These are phyloP conservation scores for Pantelozetes paolii DNA, from an alignment of 2,888 invertebrate genomes.

Conservation along the genomic window DNA sequence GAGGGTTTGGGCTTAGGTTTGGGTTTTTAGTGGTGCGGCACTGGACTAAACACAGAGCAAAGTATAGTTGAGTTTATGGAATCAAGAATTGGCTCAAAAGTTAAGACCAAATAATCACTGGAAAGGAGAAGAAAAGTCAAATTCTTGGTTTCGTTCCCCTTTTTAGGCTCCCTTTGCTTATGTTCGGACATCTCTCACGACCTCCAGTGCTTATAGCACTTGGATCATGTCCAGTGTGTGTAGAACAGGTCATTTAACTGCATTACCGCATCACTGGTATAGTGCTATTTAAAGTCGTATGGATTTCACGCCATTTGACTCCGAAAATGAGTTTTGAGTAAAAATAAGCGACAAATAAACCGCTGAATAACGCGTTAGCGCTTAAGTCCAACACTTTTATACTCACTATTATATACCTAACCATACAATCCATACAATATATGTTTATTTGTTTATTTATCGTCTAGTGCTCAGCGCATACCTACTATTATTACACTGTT, in stretches of 20 bases:
- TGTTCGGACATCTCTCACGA: conserved; percentile 23
- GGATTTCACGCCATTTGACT: conserved; percentile 27
- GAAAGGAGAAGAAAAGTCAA: not conserved
- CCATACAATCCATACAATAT: not conserved
- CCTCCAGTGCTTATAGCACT: not conserved
- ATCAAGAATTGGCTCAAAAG: not conserved
- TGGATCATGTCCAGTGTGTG: not conserved
- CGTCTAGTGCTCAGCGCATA: not conserved
- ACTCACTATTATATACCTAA: not conserved
- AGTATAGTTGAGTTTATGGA: not conserved
- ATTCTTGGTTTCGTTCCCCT: conserved; percentile 10
- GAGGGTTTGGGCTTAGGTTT: not conserved
- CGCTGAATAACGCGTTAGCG: conserved; percentile 19
- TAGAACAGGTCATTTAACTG: conserved; percentile 17
- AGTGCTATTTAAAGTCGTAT: conserved; percentile 11
- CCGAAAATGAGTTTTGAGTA: conserved; percentile 19
- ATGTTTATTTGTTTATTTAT: conserved; percentile 28
- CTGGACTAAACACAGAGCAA: not conserved
- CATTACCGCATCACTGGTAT: conserved; percentile 16
- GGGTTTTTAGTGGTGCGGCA: conserved; percentile 18
- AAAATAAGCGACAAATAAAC: conserved; percentile 2
- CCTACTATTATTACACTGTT: conserved; percentile 25
- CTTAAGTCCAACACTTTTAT: conserved; percentile 19
- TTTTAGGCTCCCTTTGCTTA: not conserved
- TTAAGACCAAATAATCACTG: conserved; percentile 5